These are phyloP conservation scores for Eonycteris spelaea DNA, from an alignment of 2,113 vertebrate genomes.

Conservation along the genomic window DNA sequence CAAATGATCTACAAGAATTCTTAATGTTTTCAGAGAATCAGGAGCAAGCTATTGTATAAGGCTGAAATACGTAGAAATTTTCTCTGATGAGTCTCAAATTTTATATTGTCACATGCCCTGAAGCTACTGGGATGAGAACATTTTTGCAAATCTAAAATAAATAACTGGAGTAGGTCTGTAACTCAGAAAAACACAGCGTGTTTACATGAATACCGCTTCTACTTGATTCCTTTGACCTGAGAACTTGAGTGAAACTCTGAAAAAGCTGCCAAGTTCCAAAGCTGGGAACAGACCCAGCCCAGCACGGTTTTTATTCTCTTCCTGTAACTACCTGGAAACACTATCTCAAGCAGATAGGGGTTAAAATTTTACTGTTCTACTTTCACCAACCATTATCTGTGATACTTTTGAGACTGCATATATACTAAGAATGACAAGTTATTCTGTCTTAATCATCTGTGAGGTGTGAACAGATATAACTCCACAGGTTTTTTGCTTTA, in stretches of 20 bases:
- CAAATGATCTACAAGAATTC: background rate
- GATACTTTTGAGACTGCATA: background rate
- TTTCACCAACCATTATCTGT: slow-evolving; percentile 28
- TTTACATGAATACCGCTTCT: slow-evolving; percentile 68
- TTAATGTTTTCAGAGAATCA: background rate
- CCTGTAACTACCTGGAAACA: slow-evolving; percentile 47
- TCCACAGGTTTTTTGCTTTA: background rate
- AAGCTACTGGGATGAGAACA: slow-evolving; percentile 52
- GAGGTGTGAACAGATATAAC: background rate
- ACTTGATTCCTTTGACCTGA: slow-evolving; percentile 70
- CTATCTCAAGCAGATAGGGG: slow-evolving; percentile 33
- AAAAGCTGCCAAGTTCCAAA: slow-evolving; percentile 66
- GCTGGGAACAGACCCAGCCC: slow-evolving; percentile 62
- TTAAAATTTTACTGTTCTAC: slow-evolving; percentile 46
- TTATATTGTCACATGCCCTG: slow-evolving; percentile 39
- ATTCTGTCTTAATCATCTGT: background rate
- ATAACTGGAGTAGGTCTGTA: slow-evolving; percentile 65
- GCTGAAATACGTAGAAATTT: background rate
- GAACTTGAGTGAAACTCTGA: slow-evolving; percentile 67
- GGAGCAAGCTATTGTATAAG: background rate
- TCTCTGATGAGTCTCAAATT: slow-evolving; percentile 39
- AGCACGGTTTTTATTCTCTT: slow-evolving; percentile 18
- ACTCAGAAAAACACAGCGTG: slow-evolving; percentile 55
- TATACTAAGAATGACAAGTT: background rate
- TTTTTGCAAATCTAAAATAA: slow-evolving; percentile 76